Evolutionary conservation across 2,797 vertebrate species (phyloP), one percentile per base, ranked within the genome.

Genomic region (Eupleurogrammus muticus): DNA sequence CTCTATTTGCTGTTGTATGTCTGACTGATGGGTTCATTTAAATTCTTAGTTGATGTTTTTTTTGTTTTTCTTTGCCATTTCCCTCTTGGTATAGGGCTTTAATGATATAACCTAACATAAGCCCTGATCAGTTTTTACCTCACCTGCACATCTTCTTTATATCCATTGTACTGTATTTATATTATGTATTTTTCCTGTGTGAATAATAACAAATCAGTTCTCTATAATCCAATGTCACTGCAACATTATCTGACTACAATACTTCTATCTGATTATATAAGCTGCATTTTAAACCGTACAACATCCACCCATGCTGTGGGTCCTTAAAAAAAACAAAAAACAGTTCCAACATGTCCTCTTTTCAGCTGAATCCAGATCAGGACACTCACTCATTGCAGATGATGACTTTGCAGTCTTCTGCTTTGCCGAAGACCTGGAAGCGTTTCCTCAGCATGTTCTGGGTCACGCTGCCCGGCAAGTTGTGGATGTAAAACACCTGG

Each of bases 331-430:
- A 42, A 16, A 40, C 1, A 7, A 12, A 48, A 62, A 19, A 47
- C 70, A 44, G 51, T 68, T 56, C 38, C 19, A 1, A 3, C 17
- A 21, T 51, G 28, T 47, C 35, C 49, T 50, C 58, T 6, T 17
- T 47, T 20, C 23, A 48, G 1, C 40, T 14, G 16, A 20, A 55
- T 20, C 19, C 12, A 5, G 16, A 42, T 34, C 28, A 4, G 60
- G 36, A 28, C 57, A 89, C 94, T 69, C 63, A 95, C 93, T 96
- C 96, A 63, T 95, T 96, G 90, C 95, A 96, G 48, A 94, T 93
- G 90, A 98, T 94, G 90, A 99, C 96, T 84, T 95, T 96, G 92
- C 97, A 99, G 83, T 99, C 97, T 48, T 96, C 95, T 0, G 97
- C 95, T 73, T 96, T 96, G 2, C 97, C 96, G 44, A 98, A 98